phyloP scores from a whole-genome alignment of 1,140 invertebrate genomes.

The Drosophila littoralis region DNA sequence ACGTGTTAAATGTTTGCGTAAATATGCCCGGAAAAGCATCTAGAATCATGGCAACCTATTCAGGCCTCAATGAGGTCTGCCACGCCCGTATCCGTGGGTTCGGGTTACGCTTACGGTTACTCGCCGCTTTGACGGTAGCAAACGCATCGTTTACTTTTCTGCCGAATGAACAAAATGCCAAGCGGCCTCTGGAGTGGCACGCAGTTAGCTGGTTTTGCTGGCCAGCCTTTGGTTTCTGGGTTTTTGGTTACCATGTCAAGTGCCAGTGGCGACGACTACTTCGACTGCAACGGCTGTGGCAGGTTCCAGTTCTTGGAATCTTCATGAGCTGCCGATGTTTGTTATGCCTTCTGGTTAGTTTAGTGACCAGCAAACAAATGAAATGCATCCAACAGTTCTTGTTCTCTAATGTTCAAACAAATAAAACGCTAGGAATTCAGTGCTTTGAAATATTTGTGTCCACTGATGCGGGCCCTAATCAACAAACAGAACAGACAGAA shows the following conservation, averaged over 20 bases:
- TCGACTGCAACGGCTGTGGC: background rate
- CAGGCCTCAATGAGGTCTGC: slow-evolving; percentile 1
- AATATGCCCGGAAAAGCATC: slow-evolving; percentile 52
- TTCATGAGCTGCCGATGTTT: slow-evolving; percentile 29
- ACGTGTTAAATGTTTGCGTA: slow-evolving; percentile 82
- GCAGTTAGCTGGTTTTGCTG: slow-evolving; percentile 47
- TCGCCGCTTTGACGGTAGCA: slow-evolving; percentile 54
- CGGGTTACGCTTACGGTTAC: slow-evolving; percentile 61
- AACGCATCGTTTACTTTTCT: slow-evolving; percentile 70
- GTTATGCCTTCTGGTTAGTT: slow-evolving; percentile 36
- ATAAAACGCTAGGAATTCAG: slow-evolving; percentile 28
- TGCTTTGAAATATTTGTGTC: slow-evolving; percentile 21
- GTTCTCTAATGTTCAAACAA: slow-evolving; percentile 51
- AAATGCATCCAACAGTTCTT: slow-evolving; percentile 34
- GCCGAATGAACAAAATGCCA: slow-evolving; percentile 38
- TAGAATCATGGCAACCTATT: slow-evolving; percentile 22
- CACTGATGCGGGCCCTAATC: slow-evolving; percentile 36
- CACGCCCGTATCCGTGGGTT: slow-evolving; percentile 34
- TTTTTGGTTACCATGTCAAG: slow-evolving; percentile 79
- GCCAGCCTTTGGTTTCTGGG: slow-evolving; percentile 57
- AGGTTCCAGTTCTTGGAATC: slow-evolving; percentile 65
- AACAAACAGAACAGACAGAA: slow-evolving; percentile 22
- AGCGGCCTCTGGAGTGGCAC: background rate
- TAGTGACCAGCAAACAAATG: slow-evolving; percentile 43
- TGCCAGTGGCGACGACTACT: slow-evolving; percentile 16